phyloP scores from a whole-genome alignment of 2,797 vertebrate genomes.

The Labeo calbasu region DNA sequence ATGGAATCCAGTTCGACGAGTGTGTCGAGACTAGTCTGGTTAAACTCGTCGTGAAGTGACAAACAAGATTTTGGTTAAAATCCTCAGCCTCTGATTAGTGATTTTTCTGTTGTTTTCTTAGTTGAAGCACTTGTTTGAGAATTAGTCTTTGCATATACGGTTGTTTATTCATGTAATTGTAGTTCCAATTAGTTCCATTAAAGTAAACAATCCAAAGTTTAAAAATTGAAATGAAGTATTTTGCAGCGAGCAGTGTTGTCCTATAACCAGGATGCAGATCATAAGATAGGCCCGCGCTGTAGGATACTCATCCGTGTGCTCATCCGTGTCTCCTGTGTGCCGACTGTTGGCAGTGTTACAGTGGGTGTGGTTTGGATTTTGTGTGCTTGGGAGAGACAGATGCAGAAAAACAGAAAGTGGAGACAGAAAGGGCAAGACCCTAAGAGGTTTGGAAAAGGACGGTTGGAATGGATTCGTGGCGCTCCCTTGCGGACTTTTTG shows the following conservation, averaged over 20 bases:
- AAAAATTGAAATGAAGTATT: slow-evolving; percentile 4
- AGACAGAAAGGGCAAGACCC: neutral
- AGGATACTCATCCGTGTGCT: slow-evolving; percentile 81
- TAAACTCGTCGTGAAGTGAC: slow-evolving; percentile 50
- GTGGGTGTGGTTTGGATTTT: slow-evolving; percentile 38
- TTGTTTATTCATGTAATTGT: neutral
- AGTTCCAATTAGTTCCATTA: neutral
- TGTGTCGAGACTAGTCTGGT: slow-evolving; percentile 55
- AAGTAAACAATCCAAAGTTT: slow-evolving; percentile 11
- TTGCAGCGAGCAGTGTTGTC: slow-evolving; percentile 19
- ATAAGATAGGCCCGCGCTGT: slow-evolving; percentile 70
- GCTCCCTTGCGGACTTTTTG: slow-evolving; percentile 38
- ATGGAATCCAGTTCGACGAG: slow-evolving; percentile 80
- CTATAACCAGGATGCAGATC: slow-evolving; percentile 74
- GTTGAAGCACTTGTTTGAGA: neutral
- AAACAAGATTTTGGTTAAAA: slow-evolving; percentile 41
- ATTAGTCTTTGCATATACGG: neutral
- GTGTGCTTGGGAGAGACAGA: slow-evolving; percentile 21
- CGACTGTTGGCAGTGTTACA: slow-evolving; percentile 55
- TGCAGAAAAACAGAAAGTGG: neutral
- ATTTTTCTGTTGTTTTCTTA: neutral
- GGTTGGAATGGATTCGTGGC: neutral
- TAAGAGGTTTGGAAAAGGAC: neutral
- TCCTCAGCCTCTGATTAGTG: neutral
- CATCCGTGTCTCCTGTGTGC: slow-evolving; percentile 48